Evolutionary conservation across 2,888 invertebrate species (phyloP), one percentile per base, ranked within the genome.

Genomic region (Ochropleura leucogaster): DNA sequence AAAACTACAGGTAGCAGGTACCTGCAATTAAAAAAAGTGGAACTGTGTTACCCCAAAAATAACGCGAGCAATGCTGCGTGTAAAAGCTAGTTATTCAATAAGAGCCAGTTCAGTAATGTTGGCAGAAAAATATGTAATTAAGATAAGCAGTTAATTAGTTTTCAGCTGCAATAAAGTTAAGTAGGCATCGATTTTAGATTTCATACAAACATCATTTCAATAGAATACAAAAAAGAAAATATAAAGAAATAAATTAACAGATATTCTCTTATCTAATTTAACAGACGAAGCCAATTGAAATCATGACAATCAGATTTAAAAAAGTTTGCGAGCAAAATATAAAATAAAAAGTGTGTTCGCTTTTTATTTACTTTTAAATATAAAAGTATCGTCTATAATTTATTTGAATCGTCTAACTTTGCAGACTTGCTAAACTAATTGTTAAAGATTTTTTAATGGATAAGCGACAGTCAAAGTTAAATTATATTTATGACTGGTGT

Each of bases 371-470:
- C 53, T 62, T 57, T 10, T 14, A 3, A n/a, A 47, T 6, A 30
- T 18, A 65, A 66, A 68, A 65, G 9, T 49, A 18, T 72, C 30
- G 6, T 44, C 16, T 7, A 62, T 40, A 49, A 60, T 67, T 60
- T 44, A 59, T 7, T 67, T 4, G 47, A 70, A 53, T n/a, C 6
- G 30, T 49, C 18, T 1, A 89, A 87, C 85, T 88, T 87, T 69
- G 66, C 82, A 87, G 85, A 87, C 86, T 74, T 64, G 53, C 69
- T 65, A 65, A 74, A 74, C 44, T 67, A 86, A 75, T 81, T 86
- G 84, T 80, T 84, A 72, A 10, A 51, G 40, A 69, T 71, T 82
- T 80, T 85, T 82, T 80, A 85, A 86, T 83, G 75, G 81, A 85
- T 67, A 81, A 79, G 44, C 59, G 72, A 76, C 68, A 71, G 55